Base-by-base conservation (phyloP, 1,140 invertebrate genomes). In the Heliconius hermathena region DNA sequence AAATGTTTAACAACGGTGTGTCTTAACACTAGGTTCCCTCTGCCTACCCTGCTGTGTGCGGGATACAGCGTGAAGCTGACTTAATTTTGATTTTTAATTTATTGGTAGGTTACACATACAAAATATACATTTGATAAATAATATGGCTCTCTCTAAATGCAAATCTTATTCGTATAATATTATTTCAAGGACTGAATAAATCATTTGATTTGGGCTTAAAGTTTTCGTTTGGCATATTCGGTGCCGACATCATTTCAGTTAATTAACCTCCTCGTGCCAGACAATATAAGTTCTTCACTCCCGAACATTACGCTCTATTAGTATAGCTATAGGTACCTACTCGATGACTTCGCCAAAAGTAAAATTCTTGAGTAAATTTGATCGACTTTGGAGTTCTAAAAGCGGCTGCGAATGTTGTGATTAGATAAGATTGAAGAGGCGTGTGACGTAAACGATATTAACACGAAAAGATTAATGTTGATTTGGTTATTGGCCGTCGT, bases 231-330 rank as follows among this genome's bases (percentile, higher is more conserved):
- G 57, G 57, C 57, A 66, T 22, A 66, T 66, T 26, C 57, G 41
- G 41, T 52, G 8, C n/a, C 49, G 49, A 33, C 16, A 49, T 72
- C 41, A 73, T 54, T 73, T 78, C 22, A 74, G 77, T 78, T 78
- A 78, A 78, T 78, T 78, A 78, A 73, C 71, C 49, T 54, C 52
- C 71, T 29, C 57, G 9, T 66, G 57, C 57, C 57, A 78, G 49
- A 73, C 49, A 78, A 73, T 73, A 46, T 33, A 78, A 78, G 33
- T 78, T 78, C 33, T 33, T 26, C 16, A 72, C 70, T 73, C 2
- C 29, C 33, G 57, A 73, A 9, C 52, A 22, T 76, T 76, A 36
- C 60, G 54, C 49, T 18, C 72, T 70, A 52, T 74, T 71, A 74
- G 41, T 41, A 26, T 16, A 46, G 11, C 41, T 46, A 46, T 46